Evolutionary conservation across 2,113 vertebrate genomes (phyloP), one percentile per base, ranked within the genome.

Genomic region (Ceyx margarethae): DNA sequence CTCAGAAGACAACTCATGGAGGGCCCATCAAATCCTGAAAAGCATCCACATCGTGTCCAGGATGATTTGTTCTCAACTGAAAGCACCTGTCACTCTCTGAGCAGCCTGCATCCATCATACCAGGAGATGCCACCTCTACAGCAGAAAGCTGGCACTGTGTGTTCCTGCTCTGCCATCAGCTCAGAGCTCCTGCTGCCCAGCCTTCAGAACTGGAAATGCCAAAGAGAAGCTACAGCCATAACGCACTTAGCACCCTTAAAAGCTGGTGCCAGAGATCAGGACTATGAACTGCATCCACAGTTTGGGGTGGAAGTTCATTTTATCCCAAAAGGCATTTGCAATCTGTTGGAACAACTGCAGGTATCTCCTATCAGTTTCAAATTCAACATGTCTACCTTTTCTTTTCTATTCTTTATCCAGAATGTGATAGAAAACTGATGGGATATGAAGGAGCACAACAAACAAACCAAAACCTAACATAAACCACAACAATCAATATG

Each of bases 241-340:
- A 58, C 2, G 9, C 16, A 69, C 15, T 4, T 4, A 62, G 10
- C 42, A 66, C 5, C 8, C 37, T 68, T 15, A 53, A 75, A 80
- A 65, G 0, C 0, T 9, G 16, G 8, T 3, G 7, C 19, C 11
- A n/a, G 29, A 35, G 26, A 45, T 48, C 54, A 54, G 65, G 15
- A 40, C 73, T 61, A 19, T 13, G 45, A 82, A 9, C 10, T 19
- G 33, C 42, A 37, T 28, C 16, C 13, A 26, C 4, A 64, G 37
- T 17, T 61, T 31, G 64, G 46, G 9, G 20, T 65, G 7, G 11
- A 65, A 61, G 5, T n/a, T n/a, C 48, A 6, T 29, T 29, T 29
- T 35, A 17, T 25, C 48, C 42, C 13, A 2, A 62, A 72, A 79
- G 3, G 28, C 46, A 6, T 8, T 37, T 33, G 8, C 13, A 26